Percentiles rank a stretch among this genome's conserved stretches.
phyloP scores from a whole-genome alignment of 2,888 invertebrate genomes.

The Amphipoea lucens region DNA sequence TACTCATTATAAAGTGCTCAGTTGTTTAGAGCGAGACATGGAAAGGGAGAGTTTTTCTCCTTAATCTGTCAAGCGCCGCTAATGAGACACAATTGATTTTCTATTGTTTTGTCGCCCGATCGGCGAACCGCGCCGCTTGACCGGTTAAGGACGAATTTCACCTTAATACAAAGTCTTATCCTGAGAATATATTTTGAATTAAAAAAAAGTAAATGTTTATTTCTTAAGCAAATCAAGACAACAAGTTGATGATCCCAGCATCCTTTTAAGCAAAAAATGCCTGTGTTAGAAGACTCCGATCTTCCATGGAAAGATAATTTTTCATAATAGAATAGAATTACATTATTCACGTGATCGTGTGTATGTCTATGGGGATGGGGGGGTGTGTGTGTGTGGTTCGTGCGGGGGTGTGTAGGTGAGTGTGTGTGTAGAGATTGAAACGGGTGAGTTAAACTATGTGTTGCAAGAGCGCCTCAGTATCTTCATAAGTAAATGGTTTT shows the following conservation, averaged over 20 bases:
- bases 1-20: constrained; percentile 43
- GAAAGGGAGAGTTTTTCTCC: neutral
- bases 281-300: too few species aligned
- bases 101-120: too few species aligned
- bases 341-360: neutral
- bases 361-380: neutral
- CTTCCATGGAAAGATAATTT: too few species aligned
- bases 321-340: too few species aligned
- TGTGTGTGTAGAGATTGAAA: neutral
- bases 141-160: neutral
- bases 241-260: too few species aligned
- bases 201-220: too few species aligned
- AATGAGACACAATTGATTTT: too few species aligned
- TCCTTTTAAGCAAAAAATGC: too few species aligned
- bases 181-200: neutral
- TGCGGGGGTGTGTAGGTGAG: neutral
- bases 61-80: too few species aligned
- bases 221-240: too few species aligned
- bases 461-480: neutral
- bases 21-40: constrained; percentile 7
- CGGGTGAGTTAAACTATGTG: neutral
- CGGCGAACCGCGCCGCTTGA: too few species aligned
- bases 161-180: neutral
- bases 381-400: neutral
- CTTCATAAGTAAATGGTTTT: neutral